Conservation (phyloP, 1,140 invertebrate genomes). For the Bombus waltoni region DNA sequence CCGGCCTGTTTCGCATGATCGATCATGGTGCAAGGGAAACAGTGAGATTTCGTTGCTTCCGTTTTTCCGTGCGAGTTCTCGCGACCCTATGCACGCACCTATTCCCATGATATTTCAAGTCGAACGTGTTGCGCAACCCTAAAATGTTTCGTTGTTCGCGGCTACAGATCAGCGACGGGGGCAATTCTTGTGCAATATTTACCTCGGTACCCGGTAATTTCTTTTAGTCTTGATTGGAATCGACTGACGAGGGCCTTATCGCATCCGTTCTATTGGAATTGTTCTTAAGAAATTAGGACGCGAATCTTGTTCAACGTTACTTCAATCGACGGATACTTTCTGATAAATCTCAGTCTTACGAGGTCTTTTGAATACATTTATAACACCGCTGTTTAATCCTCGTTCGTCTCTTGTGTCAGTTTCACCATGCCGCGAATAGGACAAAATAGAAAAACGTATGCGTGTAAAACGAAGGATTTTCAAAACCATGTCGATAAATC, state of each 20-base stretch:
- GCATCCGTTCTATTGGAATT: background rate
- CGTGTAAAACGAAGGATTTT: background rate
- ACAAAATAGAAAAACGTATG: too few species aligned
- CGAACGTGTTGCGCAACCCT: background rate
- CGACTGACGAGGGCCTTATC: background rate
- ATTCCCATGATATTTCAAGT: slow-evolving; percentile 44
- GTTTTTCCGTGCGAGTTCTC: slow-evolving; percentile 17
- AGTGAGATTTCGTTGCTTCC: slow-evolving; percentile 9
- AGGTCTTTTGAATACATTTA: too few species aligned
- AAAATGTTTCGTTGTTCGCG: slow-evolving; percentile 12
- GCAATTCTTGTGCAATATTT: background rate
- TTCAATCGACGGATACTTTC: background rate
- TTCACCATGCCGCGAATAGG: too few species aligned
- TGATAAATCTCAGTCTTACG: background rate
- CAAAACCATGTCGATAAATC: background rate
- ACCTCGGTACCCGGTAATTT: background rate
- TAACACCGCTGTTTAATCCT: too few species aligned
- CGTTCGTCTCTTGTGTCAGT: too few species aligned
- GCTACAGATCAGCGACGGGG: background rate
- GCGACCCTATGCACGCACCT: background rate
- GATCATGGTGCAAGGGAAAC: background rate
- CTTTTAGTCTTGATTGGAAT: slow-evolving; percentile 5
- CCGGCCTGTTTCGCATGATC: background rate
- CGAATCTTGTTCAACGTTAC: background rate
- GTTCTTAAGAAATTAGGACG: background rate